Evolutionary conservation across 1,140 invertebrate species (phyloP).

Genomic region (Sitophilus oryzae): DNA sequence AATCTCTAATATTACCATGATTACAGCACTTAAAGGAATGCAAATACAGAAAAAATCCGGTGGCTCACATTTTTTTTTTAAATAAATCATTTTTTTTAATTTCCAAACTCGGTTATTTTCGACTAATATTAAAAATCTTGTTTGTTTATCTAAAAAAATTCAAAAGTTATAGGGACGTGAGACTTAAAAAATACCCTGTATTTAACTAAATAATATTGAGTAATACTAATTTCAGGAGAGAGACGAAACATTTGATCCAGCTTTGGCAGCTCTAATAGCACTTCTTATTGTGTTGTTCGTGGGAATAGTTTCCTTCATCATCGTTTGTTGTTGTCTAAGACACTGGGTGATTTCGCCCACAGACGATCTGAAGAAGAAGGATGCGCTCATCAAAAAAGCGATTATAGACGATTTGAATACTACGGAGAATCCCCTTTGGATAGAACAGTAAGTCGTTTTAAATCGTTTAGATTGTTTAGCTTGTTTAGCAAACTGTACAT

Average conservation of each 20-base stretch:
- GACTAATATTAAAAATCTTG: too few species aligned
- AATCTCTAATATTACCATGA: too few species aligned
- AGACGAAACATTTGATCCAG: slow-evolving; percentile 77
- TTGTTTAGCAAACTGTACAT: too few species aligned
- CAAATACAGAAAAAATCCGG: too few species aligned
- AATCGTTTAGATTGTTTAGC: too few species aligned
- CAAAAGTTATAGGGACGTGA: not conserved
- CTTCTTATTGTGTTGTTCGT: slow-evolving; percentile 79
- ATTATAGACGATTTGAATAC: slow-evolving; percentile 79
- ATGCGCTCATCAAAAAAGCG: slow-evolving; percentile 73
- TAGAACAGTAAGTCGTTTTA: slow-evolving; percentile 72
- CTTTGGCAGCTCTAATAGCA: slow-evolving; percentile 77
- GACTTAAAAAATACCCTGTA: too few species aligned
- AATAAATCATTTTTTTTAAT: too few species aligned
- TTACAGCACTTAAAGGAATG: too few species aligned
- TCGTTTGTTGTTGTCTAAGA: slow-evolving; percentile 82
- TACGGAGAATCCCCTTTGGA: slow-evolving; percentile 89
- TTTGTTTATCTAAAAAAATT: too few species aligned
- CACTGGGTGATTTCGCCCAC: slow-evolving; percentile 67
- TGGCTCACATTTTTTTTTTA: too few species aligned
- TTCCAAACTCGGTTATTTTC: too few species aligned
- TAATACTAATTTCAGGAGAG: slow-evolving; percentile 44
- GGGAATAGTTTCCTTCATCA: slow-evolving; percentile 78
- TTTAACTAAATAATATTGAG: too few species aligned
- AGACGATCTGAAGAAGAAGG: slow-evolving; percentile 63